Percentiles rank a stretch among this genome's conserved stretches.
phyloP scores from a whole-genome alignment of 2,888 invertebrate species.

The Siphlonurus alternatus region DNA sequence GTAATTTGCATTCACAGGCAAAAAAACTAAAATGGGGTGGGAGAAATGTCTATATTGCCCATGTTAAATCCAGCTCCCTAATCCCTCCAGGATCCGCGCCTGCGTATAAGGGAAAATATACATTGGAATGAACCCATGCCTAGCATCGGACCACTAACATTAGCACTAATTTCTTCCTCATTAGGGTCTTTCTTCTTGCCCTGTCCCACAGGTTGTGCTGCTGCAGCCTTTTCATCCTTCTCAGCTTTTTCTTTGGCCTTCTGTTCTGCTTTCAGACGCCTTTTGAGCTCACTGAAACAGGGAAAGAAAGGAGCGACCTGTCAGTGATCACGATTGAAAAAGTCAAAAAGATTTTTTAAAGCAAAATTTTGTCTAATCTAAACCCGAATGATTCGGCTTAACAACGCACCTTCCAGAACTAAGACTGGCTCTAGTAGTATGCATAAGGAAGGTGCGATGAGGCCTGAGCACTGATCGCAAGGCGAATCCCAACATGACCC shows the following conservation, averaged over 20 bases:
- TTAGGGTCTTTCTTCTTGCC: conserved; percentile 19
- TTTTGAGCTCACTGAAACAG: conserved; percentile 72
- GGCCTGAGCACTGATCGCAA: background rate
- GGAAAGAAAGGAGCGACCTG: conserved; percentile 13
- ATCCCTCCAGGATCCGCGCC: too few species aligned
- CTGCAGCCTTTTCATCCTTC: conserved; percentile 34
- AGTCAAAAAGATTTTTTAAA: conserved; percentile 6
- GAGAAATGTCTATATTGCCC: too few species aligned
- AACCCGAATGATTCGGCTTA: background rate
- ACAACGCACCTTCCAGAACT: background rate
- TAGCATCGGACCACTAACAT: too few species aligned
- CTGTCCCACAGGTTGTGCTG: conserved; percentile 18
- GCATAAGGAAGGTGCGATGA: background rate
- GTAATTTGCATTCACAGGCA: too few species aligned
- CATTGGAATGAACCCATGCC: too few species aligned
- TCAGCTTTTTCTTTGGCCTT: conserved; percentile 82
- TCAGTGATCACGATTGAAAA: conserved; percentile 16
- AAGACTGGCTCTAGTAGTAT: background rate
- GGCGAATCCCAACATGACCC: background rate
- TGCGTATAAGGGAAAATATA: too few species aligned
- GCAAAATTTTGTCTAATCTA: conserved; percentile 7
- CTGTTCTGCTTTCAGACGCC: conserved; percentile 79
- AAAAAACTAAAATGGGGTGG: too few species aligned
- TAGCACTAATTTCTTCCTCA: conserved; percentile 80
- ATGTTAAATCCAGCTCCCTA: too few species aligned